Conservation (phyloP, 2,888 invertebrate genomes). For the Dasysyrphus albostriatus region DNA sequence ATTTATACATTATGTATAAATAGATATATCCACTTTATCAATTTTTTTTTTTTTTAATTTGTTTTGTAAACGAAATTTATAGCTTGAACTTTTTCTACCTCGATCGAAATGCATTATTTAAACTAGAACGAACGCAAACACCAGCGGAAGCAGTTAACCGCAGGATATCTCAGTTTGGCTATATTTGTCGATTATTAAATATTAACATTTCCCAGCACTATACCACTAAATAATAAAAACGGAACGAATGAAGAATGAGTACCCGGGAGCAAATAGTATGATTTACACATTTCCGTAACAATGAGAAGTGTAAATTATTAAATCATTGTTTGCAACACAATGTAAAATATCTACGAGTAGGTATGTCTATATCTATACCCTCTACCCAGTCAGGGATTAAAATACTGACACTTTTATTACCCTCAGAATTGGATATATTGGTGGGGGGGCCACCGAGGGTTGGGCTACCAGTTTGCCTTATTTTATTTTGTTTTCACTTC, state of each 20-base stretch:
- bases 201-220: conserved; percentile 56
- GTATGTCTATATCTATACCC: neutral
- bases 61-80: conserved; percentile 49
- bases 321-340: conserved; percentile 45
- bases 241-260: conserved; percentile 20
- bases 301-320: conserved; percentile 61
- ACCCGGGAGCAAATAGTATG: conserved; percentile 51
- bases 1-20: neutral
- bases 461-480: too few relatives aligned
- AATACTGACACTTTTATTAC: conserved; percentile 67
- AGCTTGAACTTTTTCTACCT: conserved; percentile 48
- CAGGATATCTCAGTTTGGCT: conserved; percentile 68
- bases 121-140: conserved; percentile 49
- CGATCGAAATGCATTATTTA: conserved; percentile 58
- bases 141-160: conserved; percentile 61
- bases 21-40: neutral
- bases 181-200: conserved; percentile 73
- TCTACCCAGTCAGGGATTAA: conserved; percentile 17
- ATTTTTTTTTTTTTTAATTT: conserved; percentile 8
- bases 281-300: conserved; percentile 63
- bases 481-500: conserved; percentile 42
- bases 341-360: neutral
- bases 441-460: too few relatives aligned
- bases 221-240: conserved; percentile 50
- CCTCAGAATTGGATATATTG: conserved; percentile 20